Base-by-base conservation (phyloP, 1,140 invertebrate species). In the Lanistes nyassanus region DNA sequence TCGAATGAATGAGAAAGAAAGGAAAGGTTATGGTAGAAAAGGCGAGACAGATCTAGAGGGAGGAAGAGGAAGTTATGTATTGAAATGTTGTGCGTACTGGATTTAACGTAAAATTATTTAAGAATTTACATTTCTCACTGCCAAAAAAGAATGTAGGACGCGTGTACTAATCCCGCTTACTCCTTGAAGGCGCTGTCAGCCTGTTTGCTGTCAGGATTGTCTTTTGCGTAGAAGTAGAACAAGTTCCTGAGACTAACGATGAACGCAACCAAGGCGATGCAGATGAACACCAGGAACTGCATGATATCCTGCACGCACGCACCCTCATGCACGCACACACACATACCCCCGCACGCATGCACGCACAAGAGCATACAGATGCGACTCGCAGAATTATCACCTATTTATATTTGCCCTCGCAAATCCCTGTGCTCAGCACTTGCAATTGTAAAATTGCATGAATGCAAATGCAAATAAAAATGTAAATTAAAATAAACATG, bases 211-310 rank as follows among this genome's bases (percentile, higher is more conserved):
- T 31, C 23, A 16, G 13, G 64, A 16, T n/a, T 31, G 13, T 34
- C 31, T 1, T 37, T 95, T 3, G 97, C 96, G 88, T 98, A 99
- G 86, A 98, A 99, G 96, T 97, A 98, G 47, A 95, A 90, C 66
- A 97, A 89, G 84, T 97, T 96, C 88, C 97, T 97, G 80, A 97
- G 76, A 16, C 97, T 97, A 89, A 95, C 98, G 47, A 94, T 98
- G 89, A 99, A 99, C 23, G 97, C 96, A 87, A 98, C 97, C 36
- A 98, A 92, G 0, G 98, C 96, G 34, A 99, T 91, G 56, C 96
- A 93, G 88, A 96, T 97, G 70, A 99, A 92, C 80, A 97, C 96
- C 88, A 97, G 74, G 89, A 98, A 99, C 89, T 98, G 98, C 90
- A 98, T 93, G 74, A 98, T 98, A 88, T 98, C 97, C 92, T 97